These are phyloP conservation scores for Latheticus oryzae DNA, from an alignment of 2,888 invertebrate species.

Conservation along the genomic window DNA sequence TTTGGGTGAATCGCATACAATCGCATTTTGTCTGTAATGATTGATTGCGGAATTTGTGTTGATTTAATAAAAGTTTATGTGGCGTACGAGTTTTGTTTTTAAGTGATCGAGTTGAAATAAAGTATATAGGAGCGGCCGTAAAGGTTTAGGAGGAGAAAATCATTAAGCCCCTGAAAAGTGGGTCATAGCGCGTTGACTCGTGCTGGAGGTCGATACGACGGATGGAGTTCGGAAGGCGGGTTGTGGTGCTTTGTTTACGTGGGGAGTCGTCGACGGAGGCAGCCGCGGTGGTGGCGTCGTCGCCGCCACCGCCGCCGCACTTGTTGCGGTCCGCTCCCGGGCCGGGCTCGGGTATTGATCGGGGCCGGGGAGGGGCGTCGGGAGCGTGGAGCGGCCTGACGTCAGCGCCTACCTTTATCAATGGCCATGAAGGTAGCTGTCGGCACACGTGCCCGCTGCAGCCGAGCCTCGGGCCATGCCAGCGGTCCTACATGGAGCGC, in stretches of 20 bases:
- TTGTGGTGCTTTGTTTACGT: conserved; percentile 9
- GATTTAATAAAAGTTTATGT: too few relatives aligned
- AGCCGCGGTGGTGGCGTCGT: conserved; percentile 2
- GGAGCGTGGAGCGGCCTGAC: conserved; percentile 51
- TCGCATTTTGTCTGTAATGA: conserved; percentile 1
- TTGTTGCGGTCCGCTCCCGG: conserved; percentile 40
- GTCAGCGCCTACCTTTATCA: conserved; percentile 64
- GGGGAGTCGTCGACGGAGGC: conserved; percentile 2
- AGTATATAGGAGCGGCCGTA: conserved; percentile 4
- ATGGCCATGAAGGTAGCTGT: conserved; percentile 65
- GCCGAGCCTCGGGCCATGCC: conserved; percentile 55
- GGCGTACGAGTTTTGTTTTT: conserved; percentile 16
- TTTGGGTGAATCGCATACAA: neutral
- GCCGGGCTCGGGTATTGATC: conserved; percentile 42
- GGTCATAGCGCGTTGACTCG: conserved; percentile 31
- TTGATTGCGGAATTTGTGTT: too few relatives aligned
- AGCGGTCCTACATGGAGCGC: conserved; percentile 36
- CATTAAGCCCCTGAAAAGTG: conserved; percentile 34
- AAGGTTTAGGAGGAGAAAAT: conserved; percentile 25
- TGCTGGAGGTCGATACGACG: conserved; percentile 17
- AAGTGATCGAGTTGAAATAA: neutral
- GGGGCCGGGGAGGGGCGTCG: conserved; percentile 36
- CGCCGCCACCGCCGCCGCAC: conserved; percentile 32
- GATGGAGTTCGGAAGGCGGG: too few relatives aligned
- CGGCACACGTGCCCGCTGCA: conserved; percentile 64